Conservation (phyloP, 2,113 vertebrate species). For the Galbula dea region DNA sequence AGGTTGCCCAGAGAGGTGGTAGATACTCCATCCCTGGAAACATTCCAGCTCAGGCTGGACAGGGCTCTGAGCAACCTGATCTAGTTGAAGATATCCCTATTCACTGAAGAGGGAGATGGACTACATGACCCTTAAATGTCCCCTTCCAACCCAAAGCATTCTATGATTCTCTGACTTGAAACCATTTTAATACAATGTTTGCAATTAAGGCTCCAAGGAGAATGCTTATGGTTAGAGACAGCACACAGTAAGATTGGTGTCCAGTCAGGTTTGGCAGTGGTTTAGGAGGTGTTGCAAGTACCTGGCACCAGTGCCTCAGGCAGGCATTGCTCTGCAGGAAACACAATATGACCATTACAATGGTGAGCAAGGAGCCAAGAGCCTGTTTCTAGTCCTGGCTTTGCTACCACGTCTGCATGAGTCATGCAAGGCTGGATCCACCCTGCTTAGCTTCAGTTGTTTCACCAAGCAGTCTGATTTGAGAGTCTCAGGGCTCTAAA, state of each 20-base stretch:
- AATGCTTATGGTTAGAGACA: not conserved
- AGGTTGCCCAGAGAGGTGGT: too few relatives aligned
- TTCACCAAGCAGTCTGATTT: not conserved
- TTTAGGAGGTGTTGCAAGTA: not conserved
- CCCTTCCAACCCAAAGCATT: too few relatives aligned
- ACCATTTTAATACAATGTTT: not conserved
- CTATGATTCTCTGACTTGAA: not conserved
- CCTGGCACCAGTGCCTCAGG: accelerated
- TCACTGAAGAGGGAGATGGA: too few relatives aligned
- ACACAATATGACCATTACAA: not conserved
- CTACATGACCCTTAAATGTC: too few relatives aligned
- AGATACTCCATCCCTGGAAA: too few relatives aligned
- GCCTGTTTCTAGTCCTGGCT: not conserved
- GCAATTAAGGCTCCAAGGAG: not conserved
- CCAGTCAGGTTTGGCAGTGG: not conserved
- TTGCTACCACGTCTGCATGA: not conserved
- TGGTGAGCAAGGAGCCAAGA: not conserved
- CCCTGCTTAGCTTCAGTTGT: not conserved
- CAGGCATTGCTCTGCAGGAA: not conserved
- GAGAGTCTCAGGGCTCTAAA: not conserved
- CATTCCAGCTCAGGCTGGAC: too few relatives aligned
- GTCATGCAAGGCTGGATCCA: not conserved
- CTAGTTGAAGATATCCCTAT: too few relatives aligned
- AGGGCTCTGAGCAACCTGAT: too few relatives aligned
- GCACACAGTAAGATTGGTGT: not conserved